These are phyloP conservation scores for Enteromius fasciolatus DNA, from an alignment of 2,797 vertebrate genomes.

Conservation along the genomic window DNA sequence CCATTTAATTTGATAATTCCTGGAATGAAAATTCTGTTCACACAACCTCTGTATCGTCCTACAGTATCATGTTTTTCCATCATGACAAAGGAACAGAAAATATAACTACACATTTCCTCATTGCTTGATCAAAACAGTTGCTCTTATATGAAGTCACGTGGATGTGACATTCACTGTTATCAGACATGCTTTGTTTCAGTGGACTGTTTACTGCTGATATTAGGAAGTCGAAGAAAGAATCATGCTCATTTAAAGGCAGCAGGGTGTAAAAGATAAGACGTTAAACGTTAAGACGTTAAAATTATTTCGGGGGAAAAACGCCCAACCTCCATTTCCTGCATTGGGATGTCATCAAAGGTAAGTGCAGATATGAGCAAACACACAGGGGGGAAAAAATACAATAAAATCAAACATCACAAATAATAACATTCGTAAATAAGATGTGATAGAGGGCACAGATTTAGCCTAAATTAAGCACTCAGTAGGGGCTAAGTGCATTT, in stretches of 20 bases:
- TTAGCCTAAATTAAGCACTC: neutral
- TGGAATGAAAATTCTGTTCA: neutral
- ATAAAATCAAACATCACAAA: constrained; percentile 6
- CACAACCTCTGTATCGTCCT: neutral
- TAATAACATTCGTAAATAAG: neutral
- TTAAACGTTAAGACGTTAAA: neutral
- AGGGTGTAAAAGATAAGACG: neutral
- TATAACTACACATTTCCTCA: neutral
- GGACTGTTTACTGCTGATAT: neutral
- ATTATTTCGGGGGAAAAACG: constrained; percentile 15
- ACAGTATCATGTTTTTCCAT: neutral
- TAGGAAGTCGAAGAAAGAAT: neutral
- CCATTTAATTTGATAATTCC: neutral
- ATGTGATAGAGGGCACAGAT: neutral
- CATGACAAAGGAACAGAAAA: neutral
- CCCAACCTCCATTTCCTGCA: constrained; percentile 75
- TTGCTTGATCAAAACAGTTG: constrained; percentile 24
- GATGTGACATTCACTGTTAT: neutral
- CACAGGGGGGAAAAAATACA: constrained; percentile 46
- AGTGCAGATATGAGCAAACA: constrained; percentile 60
- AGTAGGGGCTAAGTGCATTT: neutral
- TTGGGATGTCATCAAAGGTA: constrained; percentile 50
- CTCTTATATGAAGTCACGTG: neutral
- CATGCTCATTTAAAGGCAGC: constrained; percentile 3
- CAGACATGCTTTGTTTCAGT: neutral